Base-by-base conservation (phyloP, 2,113 vertebrate species). In the Eurystomus gularis region DNA sequence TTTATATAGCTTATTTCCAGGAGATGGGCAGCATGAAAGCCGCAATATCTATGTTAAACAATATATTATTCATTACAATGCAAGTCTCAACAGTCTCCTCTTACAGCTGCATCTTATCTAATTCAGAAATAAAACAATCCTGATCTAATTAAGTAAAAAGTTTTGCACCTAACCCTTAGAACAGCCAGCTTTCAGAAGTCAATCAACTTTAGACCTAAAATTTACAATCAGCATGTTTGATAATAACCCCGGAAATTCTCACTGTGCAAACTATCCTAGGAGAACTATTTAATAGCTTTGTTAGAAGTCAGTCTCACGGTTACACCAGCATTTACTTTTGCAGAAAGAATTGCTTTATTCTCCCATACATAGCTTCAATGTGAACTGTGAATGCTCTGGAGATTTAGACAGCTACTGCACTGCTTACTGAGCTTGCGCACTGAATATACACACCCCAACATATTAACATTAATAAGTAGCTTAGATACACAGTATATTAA, bases 1-100 rank as follows among this genome's bases (percentile, higher is more conserved):
- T 87, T 79, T 42, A 49, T 79, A 72, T 61, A 93, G 61, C 77
- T 84, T 95, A 91, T 89, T 78, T 95, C 66, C 80, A 94, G 57
- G 55, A 88, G 28, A 55, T 4, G 18, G 57, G 65, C 69, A 91
- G 65, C 49, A 58, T 33, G 86, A 92, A 96, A 86, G 1, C 17
- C 3, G 5, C 39, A 91, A 80, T 10, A 82, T 40, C 18, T 39
- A 31, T 83, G 92, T 86, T 1, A 5, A 57, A 82, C 89, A 66
- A 51, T 5, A 26, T 14, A 68, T n/a, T 40, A 44, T 44, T 88
- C 28, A 69, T 69, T 79, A 69, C 49, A 93, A 66, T 35, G 73
- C 40, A 76, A 82, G 17, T 58, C 37, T 86, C 40, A 88, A 62
- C 0, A 54, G 21, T 35, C 78, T 5, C 31, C 68, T 68, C 72